Evolutionary conservation across 1,140 invertebrate genomes (phyloP), one percentile per base, ranked within the genome.

Genomic region (Uloborus diversus): DNA sequence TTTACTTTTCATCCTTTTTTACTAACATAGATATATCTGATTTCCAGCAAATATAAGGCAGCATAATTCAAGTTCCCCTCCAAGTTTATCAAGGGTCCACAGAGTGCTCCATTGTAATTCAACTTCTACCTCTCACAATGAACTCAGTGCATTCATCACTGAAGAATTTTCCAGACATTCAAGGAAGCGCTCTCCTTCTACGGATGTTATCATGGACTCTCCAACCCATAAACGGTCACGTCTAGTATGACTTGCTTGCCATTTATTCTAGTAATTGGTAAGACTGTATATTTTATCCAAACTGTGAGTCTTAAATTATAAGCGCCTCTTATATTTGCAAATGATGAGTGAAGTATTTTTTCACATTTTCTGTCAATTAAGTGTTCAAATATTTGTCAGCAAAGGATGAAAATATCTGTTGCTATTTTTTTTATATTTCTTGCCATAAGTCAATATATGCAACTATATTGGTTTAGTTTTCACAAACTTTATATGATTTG

Each of bases 121-220:
- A 49, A 82, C 83, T 80, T 83, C 82, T 82, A 80, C 81, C 79
- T 82, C 83, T 78, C 83, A 87, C 23, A 88, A 90, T 33, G 92
- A 94, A 85, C 87, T 94, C 75, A 93, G 91, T 86, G 89, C 91
- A 81, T 93, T 94, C 86, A 92, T 94, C 85, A 89, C 90, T 83
- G 92, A 92, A 83, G 93, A 94, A 87, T 92, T 93, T 84, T 91
- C 91, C 71, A 89, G 93, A 69, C 91, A 93, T 66, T 82, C 85
- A 37, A 81, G 86, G 65, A 94, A 94, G 88, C 89, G 92, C 28
- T 90, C 91, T 53, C 87, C 86, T 37, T 84, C 89, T 35, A 89
- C 89, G 68, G 90, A 91, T 84, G 90, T 91, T 56, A 90, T 88
- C 82, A 92, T 91, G 90, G 91, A 91, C 82, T 91, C 90, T 33